These are phyloP conservation scores for Ceraclea dissimilis DNA, from an alignment of 2,888 invertebrate genomes.

Conservation along the genomic window DNA sequence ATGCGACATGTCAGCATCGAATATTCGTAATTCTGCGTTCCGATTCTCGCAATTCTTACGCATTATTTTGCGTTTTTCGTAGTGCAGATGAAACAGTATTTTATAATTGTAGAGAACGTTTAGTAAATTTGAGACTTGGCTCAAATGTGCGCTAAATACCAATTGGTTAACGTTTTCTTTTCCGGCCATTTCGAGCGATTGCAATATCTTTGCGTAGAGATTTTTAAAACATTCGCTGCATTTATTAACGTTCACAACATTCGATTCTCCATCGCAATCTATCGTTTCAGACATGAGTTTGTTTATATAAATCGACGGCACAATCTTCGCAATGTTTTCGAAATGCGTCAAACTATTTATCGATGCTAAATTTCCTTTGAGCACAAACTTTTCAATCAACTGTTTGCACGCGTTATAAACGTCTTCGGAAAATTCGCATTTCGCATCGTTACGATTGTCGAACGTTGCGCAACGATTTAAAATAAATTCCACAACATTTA, in stretches of 20 bases:
- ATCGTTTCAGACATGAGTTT: neutral
- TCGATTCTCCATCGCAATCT: neutral
- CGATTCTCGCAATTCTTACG: neutral
- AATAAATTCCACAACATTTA: conserved; percentile 17
- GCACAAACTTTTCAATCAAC: conserved; percentile 8
- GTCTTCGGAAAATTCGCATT: conserved; percentile 5
- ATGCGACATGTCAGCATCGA: conserved; percentile 3
- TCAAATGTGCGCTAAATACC: conserved; percentile 34
- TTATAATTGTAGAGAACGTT: conserved; percentile 31
- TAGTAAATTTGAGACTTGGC: conserved; percentile 33
- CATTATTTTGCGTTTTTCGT: neutral
- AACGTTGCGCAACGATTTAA: conserved; percentile 3
- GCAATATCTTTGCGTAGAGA: neutral
- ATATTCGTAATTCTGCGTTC: neutral
- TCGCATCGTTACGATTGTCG: neutral
- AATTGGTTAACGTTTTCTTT: conserved; percentile 29
- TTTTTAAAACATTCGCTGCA: neutral
- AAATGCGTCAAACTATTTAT: neutral
- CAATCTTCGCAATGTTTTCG: neutral
- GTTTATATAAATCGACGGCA: neutral
- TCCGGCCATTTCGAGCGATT: conserved; percentile 8
- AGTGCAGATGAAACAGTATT: conserved; percentile 1
- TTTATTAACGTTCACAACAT: neutral
- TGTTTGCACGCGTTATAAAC: conserved; percentile 5
- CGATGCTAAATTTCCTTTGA: neutral